A percentile compares a stretch with the other conserved stretches of the same genome.
These are phyloP conservation scores for Parotia lawesii DNA, from an alignment of 2,113 vertebrate species.

Conservation along the genomic window DNA sequence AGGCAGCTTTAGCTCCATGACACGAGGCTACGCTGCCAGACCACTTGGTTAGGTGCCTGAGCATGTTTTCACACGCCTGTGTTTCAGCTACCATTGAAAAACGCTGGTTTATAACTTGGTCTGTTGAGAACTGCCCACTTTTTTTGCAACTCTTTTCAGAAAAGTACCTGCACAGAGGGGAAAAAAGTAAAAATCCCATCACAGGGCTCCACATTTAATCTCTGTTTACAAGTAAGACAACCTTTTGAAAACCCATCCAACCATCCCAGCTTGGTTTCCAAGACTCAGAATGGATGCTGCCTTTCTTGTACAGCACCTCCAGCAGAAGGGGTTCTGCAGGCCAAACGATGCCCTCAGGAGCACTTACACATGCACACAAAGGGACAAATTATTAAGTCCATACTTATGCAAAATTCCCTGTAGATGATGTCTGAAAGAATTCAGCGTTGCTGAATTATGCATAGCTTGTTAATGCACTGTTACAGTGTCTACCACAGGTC, in stretches of 20 bases:
- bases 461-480: not conserved
- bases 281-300: not conserved
- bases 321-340: not conserved
- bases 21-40: not conserved
- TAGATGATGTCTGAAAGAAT: not conserved
- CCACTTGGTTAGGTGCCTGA: not conserved
- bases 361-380: not conserved
- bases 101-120: not conserved
- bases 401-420: not conserved
- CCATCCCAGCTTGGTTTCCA: not conserved
- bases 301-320: not conserved
- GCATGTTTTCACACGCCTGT: accelerated
- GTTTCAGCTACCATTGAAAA: not conserved
- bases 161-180: not conserved
- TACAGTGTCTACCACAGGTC: not conserved
- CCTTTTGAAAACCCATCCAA: not conserved
- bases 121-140: not conserved
- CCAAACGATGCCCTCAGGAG: not conserved
- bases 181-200: not conserved
- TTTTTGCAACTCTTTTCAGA: not conserved
- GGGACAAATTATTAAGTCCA: conserved; percentile 24
- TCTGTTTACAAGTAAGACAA: not conserved
- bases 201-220: not conserved
- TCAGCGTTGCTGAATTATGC: conserved; percentile 20
- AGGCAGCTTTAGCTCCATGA: not conserved